These are phyloP conservation scores for Pyrrhia umbra DNA, from an alignment of 2,888 invertebrate species.

Conservation along the genomic window DNA sequence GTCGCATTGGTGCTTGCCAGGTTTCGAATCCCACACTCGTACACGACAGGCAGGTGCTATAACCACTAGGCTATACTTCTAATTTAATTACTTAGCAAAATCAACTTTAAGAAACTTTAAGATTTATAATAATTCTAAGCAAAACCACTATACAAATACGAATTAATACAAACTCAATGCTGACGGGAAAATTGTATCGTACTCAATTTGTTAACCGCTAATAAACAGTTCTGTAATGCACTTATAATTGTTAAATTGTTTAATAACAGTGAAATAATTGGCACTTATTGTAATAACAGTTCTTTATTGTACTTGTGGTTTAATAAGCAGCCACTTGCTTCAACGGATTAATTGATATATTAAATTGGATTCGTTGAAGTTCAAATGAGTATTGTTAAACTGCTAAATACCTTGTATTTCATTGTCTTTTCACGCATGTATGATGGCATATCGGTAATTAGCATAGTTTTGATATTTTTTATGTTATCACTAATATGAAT, in stretches of 20 bases:
- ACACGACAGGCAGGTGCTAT: too few species aligned
- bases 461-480: too few species aligned
- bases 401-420: not conserved
- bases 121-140: slow-evolving; percentile 19
- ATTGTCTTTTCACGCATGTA: too few species aligned
- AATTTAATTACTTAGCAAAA: not conserved
- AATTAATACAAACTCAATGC: slow-evolving; percentile 6
- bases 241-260: slow-evolving; percentile 66
- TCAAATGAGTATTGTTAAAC: not conserved
- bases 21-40: too few species aligned
- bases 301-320: slow-evolving; percentile 16
- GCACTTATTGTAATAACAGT: slow-evolving; percentile 34
- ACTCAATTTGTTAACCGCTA: slow-evolving; percentile 35
- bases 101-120: not conserved
- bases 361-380: slow-evolving; percentile 9
- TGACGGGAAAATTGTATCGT: slow-evolving; percentile 42
- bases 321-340: slow-evolving; percentile 22
- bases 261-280: slow-evolving; percentile 54
- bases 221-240: slow-evolving; percentile 47
- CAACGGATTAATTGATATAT: slow-evolving; percentile 38
- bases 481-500: too few species aligned
- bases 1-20: too few species aligned
- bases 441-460: too few species aligned
- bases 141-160: slow-evolving; percentile 20
- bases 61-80: not conserved